These are phyloP conservation scores for Anomalospiza imberbis DNA, from an alignment of 2,797 vertebrate species.

Conservation along the genomic window DNA sequence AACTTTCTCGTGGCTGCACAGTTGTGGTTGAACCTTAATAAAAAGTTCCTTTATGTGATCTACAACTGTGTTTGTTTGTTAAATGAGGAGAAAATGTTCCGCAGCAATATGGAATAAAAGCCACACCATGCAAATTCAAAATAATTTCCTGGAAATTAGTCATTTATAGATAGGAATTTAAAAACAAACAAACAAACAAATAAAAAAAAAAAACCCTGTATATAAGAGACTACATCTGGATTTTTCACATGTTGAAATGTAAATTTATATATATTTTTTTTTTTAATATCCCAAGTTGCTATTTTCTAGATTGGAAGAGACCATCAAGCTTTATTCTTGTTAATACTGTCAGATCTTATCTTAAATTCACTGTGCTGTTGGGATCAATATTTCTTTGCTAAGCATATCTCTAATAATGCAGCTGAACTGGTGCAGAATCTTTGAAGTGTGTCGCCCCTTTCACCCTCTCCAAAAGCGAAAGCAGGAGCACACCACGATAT, in stretches of 20 bases:
- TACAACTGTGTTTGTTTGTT: not conserved
- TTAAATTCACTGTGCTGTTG: not conserved
- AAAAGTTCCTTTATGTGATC: not conserved
- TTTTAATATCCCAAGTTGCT: not conserved
- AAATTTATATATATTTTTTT: not conserved
- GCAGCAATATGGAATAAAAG: not conserved
- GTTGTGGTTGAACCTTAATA: not conserved
- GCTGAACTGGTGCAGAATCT: not conserved
- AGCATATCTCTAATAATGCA: not conserved
- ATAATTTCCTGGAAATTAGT: not conserved
- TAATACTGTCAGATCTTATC: not conserved
- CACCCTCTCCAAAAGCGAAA: not conserved
- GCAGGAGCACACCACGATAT: not conserved
- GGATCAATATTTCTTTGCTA: constrained; percentile 41
- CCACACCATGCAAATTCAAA: not conserved
- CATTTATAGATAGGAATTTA: not conserved
- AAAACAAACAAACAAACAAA: not conserved
- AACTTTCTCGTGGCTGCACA: not conserved
- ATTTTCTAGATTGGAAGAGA: not conserved
- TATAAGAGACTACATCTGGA: not conserved
- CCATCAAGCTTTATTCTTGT: not conserved
- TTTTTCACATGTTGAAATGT: not conserved
- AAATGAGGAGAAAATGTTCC: not conserved
- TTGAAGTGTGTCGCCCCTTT: not conserved
- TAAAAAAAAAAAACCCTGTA: not conserved